Evolutionary conservation across 2,797 vertebrate genomes (phyloP).

Genomic region (Miichthys miiuy): DNA sequence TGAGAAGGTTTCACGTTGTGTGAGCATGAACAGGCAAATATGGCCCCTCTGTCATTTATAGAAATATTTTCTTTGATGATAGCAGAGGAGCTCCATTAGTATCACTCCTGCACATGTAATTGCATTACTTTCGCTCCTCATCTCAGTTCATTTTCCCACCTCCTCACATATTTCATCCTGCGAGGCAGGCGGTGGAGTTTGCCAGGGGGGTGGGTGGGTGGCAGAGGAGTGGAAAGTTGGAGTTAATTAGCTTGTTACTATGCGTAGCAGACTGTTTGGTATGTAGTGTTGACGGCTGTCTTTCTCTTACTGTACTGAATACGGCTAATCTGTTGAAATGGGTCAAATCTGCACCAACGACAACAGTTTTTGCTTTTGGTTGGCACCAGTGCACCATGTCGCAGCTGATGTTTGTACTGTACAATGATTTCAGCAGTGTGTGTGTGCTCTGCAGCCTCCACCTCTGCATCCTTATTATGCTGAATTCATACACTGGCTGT

Average conservation of each 20-base stretch:
- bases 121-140: constrained; percentile 49
- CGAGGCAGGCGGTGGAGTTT: constrained; percentile 57
- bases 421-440: constrained; percentile 10
- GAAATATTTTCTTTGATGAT: constrained; percentile 56
- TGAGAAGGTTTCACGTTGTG: constrained; percentile 20
- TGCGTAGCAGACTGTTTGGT: constrained; percentile 69
- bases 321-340: constrained; percentile 55
- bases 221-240: constrained; percentile 52
- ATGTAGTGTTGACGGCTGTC: constrained; percentile 67
- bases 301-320: constrained; percentile 60
- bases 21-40: constrained; percentile 16
- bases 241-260: constrained; percentile 75
- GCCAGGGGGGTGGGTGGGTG: constrained; percentile 28
- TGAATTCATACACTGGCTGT: constrained; percentile 7
- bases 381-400: not conserved
- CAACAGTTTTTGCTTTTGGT: constrained; percentile 13
- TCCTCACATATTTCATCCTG: constrained; percentile 60
- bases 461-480: not conserved
- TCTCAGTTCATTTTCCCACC: constrained; percentile 45
- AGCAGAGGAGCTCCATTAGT: constrained; percentile 37
- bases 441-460: not conserved
- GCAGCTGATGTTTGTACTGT: constrained; percentile 32
- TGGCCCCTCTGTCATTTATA: constrained; percentile 35
- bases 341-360: constrained; percentile 50
- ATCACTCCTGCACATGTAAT: constrained; percentile 54